A percentile compares a stretch with the other conserved stretches of the same genome.
These are phyloP conservation scores for Acanthisitta chloris DNA, from an alignment of 2,113 vertebrate genomes.

Conservation along the genomic window DNA sequence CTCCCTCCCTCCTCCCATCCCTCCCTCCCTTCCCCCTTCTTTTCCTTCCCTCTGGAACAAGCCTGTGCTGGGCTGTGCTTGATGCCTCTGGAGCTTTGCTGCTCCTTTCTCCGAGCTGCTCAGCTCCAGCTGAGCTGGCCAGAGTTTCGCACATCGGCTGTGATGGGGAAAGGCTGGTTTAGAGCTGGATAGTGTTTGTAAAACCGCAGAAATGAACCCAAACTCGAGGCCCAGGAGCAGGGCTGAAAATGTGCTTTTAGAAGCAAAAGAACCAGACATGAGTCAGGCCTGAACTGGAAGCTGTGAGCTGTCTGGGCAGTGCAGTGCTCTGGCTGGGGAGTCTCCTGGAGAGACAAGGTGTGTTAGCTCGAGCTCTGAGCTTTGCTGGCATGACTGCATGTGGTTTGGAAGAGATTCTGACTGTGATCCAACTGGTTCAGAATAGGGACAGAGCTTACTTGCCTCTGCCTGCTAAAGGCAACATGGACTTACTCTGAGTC, in stretches of 20 bases:
- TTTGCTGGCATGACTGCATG: not conserved
- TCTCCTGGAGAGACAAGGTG: not conserved
- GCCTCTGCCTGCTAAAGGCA: constrained; percentile 42
- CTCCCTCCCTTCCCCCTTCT: not conserved
- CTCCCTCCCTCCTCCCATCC: too few relatives aligned
- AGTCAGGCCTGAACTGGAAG: constrained; percentile 42
- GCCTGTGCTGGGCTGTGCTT: constrained; percentile 35
- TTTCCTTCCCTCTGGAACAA: not conserved
- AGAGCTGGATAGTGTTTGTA: not conserved
- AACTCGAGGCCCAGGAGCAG: not conserved
- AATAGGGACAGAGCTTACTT: not conserved
- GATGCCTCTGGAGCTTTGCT: constrained; percentile 2
- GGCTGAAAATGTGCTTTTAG: not conserved
- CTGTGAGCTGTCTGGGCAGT: not conserved
- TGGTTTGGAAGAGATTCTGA: constrained; percentile 17
- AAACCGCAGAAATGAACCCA: constrained; percentile 15
- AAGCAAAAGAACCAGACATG: constrained; percentile 12
- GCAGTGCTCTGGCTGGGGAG: not conserved
- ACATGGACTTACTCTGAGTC: not conserved
- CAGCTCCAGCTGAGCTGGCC: constrained; percentile 6
- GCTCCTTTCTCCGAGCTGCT: not conserved
- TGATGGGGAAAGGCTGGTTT: not conserved
- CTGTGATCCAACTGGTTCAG: not conserved
- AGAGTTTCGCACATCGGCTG: not conserved
- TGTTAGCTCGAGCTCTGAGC: not conserved